Base-by-base conservation (phyloP, 1,140 invertebrate species). In the Drosophila carrolli region DNA sequence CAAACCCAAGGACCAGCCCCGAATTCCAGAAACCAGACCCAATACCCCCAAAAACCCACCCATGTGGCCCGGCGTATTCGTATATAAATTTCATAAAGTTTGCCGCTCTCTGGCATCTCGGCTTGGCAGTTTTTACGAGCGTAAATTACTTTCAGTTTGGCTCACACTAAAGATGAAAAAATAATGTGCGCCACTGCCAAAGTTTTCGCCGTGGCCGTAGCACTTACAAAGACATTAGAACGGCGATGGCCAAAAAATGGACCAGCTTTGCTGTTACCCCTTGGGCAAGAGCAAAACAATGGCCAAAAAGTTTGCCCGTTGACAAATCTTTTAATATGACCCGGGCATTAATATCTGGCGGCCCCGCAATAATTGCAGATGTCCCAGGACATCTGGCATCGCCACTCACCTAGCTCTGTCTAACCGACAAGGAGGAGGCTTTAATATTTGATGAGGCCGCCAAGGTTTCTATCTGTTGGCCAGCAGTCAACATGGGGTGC, bases 61-160 rank as follows among this genome's bases (percentile, higher is more conserved):
- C 73, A 68, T 55, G 50, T 63, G 50, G 14, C 58, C 67, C 70
- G 56, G 62, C 62, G 54, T 74, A 63, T 65, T 53, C 56, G 77
- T 78, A 89, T 88, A 88, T 88, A 88, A 88, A 88, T 88, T 88
- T 88, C 84, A 88, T 88, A 88, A 88, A 88, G 85, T 88, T 88
- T 89, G 83, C 61, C 51, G 35, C 60, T 78, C 80, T 61, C 61
- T 78, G 76, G 84, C 80, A 73, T 84, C 61, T 78, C 75, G 75
- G 78, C 68, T 80, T 75, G 85, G 81, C 85, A 89, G 84, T 75
- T 88, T 91, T 90, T 90, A 91, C 86, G 79, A 90, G 88, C 88
- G 88, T 91, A 90, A 90, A 90, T 90, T 90, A 90, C 88, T 91
- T 90, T 90, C 88, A 88, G 88, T 88, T 83, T 88, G 88, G 81